These are phyloP conservation scores for Saguinus imperator DNA, from an alignment of 2,113 vertebrate species.

Conservation along the genomic window DNA sequence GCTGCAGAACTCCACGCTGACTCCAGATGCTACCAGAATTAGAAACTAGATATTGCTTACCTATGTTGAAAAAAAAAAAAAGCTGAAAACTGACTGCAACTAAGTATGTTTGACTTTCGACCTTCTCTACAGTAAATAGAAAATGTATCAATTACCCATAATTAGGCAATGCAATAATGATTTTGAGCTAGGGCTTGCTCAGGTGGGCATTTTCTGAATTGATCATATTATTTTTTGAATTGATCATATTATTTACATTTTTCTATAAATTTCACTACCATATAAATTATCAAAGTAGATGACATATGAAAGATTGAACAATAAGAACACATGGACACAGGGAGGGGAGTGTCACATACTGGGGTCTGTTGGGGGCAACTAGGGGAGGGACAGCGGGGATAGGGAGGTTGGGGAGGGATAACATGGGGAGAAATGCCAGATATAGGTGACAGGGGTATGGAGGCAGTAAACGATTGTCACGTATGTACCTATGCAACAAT, in stretches of 20 bases:
- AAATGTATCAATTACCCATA: neutral
- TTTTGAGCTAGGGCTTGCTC: neutral
- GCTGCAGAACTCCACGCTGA: slow-evolving; percentile 30
- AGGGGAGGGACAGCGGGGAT: no score
- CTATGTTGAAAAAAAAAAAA: neutral
- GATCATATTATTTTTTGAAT: neutral
- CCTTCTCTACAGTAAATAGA: neutral
- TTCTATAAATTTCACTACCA: neutral
- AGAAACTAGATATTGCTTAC: slow-evolving; percentile 29
- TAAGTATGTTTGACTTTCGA: slow-evolving; percentile 24
- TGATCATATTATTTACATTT: neutral
- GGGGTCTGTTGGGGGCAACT: no score
- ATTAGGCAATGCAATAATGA: neutral
- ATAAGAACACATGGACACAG: no score
- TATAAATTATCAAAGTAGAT: neutral
- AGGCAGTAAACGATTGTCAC: no score
- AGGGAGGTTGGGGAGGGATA: no score
- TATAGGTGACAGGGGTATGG: no score
- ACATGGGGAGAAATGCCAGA: no score
- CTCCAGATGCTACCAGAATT: slow-evolving; percentile 18
- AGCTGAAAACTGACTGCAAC: neutral
- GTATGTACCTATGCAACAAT: no score
- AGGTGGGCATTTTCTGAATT: neutral
- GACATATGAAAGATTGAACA: neutral
- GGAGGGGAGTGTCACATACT: no score